Percentiles rank a stretch among this genome's conserved stretches.
Conservation (phyloP, 2,888 invertebrate species). For the Erebia ligea region DNA sequence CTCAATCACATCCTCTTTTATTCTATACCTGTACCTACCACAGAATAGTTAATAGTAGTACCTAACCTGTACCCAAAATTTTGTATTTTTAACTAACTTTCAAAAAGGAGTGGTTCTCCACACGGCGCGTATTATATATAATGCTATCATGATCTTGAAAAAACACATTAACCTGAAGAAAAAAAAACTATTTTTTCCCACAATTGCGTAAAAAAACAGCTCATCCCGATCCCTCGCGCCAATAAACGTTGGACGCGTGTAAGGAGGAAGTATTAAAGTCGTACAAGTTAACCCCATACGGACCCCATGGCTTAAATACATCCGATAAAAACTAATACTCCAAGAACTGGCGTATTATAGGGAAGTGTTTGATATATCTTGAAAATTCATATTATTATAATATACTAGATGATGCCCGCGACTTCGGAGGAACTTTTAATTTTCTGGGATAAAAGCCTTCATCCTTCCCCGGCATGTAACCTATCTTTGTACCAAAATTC, state of each 20-base stretch:
- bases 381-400: not conserved
- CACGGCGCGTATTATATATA: no score
- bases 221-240: conserved; percentile 24
- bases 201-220: conserved; percentile 22
- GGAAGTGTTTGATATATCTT: not conserved
- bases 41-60: no score
- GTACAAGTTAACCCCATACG: conserved; percentile 72
- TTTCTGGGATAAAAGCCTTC: no score
- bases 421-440: no score
- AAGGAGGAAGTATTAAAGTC: conserved; percentile 77
- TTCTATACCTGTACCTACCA: no score
- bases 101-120: no score
- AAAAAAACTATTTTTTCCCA: conserved; percentile 1
- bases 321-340: conserved; percentile 74
- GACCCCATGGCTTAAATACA: conserved; percentile 71
- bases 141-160: not conserved
- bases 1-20: no score
- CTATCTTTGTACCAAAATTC: no score
- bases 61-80: no score
- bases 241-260: conserved; percentile 54
- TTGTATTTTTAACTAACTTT: no score
- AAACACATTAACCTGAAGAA: not conserved
- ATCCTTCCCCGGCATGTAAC: no score
- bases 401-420: no score
- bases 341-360: not conserved